Evolutionary conservation across 2,888 invertebrate species (phyloP).

Genomic region (Dysmachus trigonus): DNA sequence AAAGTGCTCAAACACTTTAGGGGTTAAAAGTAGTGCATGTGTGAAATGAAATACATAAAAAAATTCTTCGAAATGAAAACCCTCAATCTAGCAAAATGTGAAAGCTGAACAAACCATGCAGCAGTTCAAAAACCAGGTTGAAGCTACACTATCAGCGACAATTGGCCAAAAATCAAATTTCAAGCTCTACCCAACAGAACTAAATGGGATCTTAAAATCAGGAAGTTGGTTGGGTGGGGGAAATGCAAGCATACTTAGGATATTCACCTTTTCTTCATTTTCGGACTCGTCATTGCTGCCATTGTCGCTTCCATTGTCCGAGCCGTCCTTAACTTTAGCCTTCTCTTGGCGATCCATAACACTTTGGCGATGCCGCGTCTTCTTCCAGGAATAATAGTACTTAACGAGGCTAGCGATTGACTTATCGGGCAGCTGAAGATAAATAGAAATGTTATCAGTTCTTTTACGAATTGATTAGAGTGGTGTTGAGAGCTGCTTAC

Average conservation of each 20-base stretch:
- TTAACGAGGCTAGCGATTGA: slow-evolving; percentile 95
- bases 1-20: not conserved
- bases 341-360: slow-evolving; percentile 88
- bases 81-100: not conserved
- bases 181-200: not conserved
- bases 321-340: slow-evolving; percentile 68
- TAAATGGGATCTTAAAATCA: not conserved
- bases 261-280: slow-evolving; percentile 83
- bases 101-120: not conserved
- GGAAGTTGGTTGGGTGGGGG: no score
- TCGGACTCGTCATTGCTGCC: slow-evolving; percentile 88
- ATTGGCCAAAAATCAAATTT: not conserved
- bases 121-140: not conserved
- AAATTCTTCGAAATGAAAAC: not conserved
- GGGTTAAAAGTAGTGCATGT: not conserved
- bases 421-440: slow-evolving; percentile 89
- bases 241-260: not conserved
- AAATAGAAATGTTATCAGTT: not conserved
- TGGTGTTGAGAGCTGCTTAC: slow-evolving; percentile 66
- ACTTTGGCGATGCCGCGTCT: slow-evolving; percentile 89
- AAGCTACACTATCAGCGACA: not conserved
- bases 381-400: slow-evolving; percentile 99
- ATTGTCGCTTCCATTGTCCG: slow-evolving; percentile 84
- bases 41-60: not conserved
- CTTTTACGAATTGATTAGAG: not conserved